These are phyloP conservation scores for Ginglymostoma cirratum DNA, from an alignment of 2,113 vertebrate genomes.

Conservation along the genomic window DNA sequence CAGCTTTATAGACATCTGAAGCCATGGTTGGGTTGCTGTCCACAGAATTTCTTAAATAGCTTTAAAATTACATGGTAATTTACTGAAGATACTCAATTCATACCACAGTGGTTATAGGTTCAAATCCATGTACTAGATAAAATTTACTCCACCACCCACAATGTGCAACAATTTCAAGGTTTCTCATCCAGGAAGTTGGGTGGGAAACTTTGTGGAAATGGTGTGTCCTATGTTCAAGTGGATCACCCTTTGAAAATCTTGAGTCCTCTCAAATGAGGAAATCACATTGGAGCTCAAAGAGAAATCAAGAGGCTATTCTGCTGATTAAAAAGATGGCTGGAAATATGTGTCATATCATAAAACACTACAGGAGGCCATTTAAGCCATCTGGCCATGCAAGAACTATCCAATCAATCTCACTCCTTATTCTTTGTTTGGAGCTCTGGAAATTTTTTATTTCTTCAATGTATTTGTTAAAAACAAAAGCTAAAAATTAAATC, in stretches of 20 bases:
- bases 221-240: neutral
- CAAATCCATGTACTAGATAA: neutral
- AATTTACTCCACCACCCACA: neutral
- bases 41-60: slow-evolving; percentile 20
- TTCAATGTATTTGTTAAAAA: neutral
- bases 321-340: neutral
- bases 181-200: slow-evolving; percentile 4
- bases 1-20: neutral
- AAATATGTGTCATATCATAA: neutral
- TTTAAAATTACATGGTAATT: neutral
- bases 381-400: neutral
- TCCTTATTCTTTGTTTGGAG: neutral
- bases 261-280: neutral
- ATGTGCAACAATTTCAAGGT: neutral
- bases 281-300: neutral
- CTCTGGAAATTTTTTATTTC: neutral
- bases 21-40: neutral
- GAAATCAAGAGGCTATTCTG: neutral
- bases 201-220: neutral
- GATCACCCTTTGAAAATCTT: neutral
- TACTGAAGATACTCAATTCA: slow-evolving; percentile 19
- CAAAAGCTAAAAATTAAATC: neutral
- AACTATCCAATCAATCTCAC: neutral
- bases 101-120: neutral
- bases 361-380: neutral